Evolutionary conservation across 2,888 invertebrate species (phyloP), one percentile per base, ranked within the genome.

Genomic region (Eupeodes luniger): DNA sequence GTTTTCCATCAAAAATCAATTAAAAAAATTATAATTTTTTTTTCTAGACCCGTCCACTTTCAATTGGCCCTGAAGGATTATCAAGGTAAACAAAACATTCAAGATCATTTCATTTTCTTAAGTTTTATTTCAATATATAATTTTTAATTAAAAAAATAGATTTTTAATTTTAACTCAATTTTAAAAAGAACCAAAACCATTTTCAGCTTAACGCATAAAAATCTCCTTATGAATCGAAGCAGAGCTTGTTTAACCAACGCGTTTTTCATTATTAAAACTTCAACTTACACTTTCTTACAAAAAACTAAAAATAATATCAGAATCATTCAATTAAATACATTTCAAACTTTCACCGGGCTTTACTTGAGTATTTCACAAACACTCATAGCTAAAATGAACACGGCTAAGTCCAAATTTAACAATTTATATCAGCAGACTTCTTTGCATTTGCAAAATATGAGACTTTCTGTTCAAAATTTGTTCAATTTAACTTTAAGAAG

Each of bases 1-100:
- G 40, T 40, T 40, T 40, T 40, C 27, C 27, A 27, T 49, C 59
- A 6, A 7, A 69, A 19, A 51, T 16, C 34, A 16, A 16, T 74
- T 49, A 16, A 62, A 47, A 79, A 47, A 36, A n/a, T 11, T 59
- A 10, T 10, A 19, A 53, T 57, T 69, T 66, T 78, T 84, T 61
- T 78, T 79, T 44, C n/a, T 91, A 94, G 94, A 92, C 93, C 90
- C 92, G 94, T 91, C 94, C 94, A 91, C 90, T 94, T 88, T 92
- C 94, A 88, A 93, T 93, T 90, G 93, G 93, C 87, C 92, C 92
- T 89, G 94, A 94, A 91, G 93, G 93, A 91, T 91, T 94, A 90
- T 92, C 93, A 90, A 94, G 93, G 94, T 94, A 92, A 92, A 79
- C 53, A 70, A 27, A 27, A 14, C 16, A 40, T 12, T 36, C 10